Evolutionary conservation across 1,140 invertebrate species (phyloP), one percentile per base, ranked within the genome.

Genomic region (Pachypsylla venusta): DNA sequence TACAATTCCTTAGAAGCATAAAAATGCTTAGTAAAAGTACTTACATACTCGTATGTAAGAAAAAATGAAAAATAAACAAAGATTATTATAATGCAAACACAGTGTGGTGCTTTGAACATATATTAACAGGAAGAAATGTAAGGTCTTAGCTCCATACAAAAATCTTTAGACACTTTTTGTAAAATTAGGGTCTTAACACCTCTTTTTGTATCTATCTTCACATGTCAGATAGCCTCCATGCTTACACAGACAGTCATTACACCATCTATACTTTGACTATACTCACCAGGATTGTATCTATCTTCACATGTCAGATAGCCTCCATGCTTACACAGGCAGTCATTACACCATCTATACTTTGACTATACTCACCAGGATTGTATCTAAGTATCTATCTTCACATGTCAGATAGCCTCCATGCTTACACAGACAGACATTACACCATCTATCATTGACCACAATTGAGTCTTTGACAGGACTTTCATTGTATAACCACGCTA

Each of bases 401-500:
- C 85, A 88, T 30, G 84, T 93, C 60, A 83, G 86, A 69, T 87
- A 92, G 64, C 85, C 92, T 22, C 93, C 93, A 74, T 97, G 93
- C 64, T 85, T 76, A 62, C 93, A 95, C 1, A 79, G 71, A 1
- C 81, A 85, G 39, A 79, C 79, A 26, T 66, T 72, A 2, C 93
- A 92, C 67, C 67, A 68, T n/a, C 67, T 40, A 68, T 90, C 87
- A 73, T 95, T 94, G 0, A 83, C 83, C 1, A 95, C 89, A 7
- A 98, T 79, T 4, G 80, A 85, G 56, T 94, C 81, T 67, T 84
- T 85, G 0, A 97, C 88, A 1, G 93, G 92, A 70, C 91, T 96
- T 5, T 93, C 83, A 70, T 96, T 98, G 66, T 94, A 98, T 0
- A 98, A 74, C 91, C 93, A 98, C 7, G 93, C 84, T 1, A 98